These are phyloP conservation scores for Flabesymbios commensalis DNA, from an alignment of 2,888 invertebrate species.

Conservation along the genomic window DNA sequence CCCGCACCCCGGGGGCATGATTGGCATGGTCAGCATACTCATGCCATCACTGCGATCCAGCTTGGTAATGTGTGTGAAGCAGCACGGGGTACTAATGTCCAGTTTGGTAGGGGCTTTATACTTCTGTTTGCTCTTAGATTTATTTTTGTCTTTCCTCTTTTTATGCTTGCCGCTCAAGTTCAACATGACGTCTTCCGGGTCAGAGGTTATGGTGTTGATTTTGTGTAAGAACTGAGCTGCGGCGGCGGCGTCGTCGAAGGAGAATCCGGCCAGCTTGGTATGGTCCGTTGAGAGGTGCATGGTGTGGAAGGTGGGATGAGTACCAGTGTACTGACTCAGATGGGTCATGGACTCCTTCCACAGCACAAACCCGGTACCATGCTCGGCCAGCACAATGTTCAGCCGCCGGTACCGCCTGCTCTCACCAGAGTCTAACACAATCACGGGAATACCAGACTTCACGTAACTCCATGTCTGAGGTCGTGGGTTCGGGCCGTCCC, in stretches of 20 bases:
- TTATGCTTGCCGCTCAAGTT: constrained; percentile 64
- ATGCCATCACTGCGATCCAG: constrained; percentile 65
- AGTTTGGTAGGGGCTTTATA: constrained; percentile 72
- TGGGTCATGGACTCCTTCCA: constrained; percentile 83
- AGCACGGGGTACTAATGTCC: constrained; percentile 82
- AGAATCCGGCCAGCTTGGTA: constrained; percentile 76
- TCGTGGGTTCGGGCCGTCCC: background rate
- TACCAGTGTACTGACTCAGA: constrained; percentile 73
- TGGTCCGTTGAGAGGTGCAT: constrained; percentile 80
- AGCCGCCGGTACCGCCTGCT: constrained; percentile 65
- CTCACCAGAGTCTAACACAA: constrained; percentile 77
- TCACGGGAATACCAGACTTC: constrained; percentile 78
- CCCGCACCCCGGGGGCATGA: too few species aligned
- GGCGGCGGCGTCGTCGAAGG: constrained; percentile 76
- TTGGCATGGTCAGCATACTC: background rate
- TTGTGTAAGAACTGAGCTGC: constrained; percentile 69
- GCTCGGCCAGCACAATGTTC: constrained; percentile 75
- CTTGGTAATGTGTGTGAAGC: constrained; percentile 81
- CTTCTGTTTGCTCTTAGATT: constrained; percentile 60
- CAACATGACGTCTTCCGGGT: constrained; percentile 79
- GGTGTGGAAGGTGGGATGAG: constrained; percentile 74
- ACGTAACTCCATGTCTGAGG: constrained; percentile 70
- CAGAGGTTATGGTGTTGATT: constrained; percentile 70
- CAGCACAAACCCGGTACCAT: constrained; percentile 79
- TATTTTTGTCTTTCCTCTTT: constrained; percentile 44